Base-by-base conservation (phyloP, 2,113 vertebrate genomes). In the Nesogale talazaci region DNA sequence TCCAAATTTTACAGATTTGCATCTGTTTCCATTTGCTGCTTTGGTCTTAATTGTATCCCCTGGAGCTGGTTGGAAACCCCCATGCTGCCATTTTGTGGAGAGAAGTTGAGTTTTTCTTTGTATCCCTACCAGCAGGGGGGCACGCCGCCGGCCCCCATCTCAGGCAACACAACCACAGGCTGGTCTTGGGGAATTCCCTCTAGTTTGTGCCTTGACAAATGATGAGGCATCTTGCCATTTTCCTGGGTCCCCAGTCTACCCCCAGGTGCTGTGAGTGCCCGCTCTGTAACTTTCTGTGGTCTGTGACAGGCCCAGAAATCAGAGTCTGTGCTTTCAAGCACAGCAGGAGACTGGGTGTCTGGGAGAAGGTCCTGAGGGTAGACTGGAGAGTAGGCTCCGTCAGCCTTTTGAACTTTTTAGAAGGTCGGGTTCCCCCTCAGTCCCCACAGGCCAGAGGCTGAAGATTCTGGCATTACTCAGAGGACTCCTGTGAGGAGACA, bases 201-300 rank as follows among this genome's bases (percentile, higher is more conserved):
- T 12, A 56, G 69, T n/a, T 38, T 67, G 69, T 69, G 78, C 84
- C 92, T 89, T 94, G 90, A 76, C 80, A 86, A 90, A 78, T 69
- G 89, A 46, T 11, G 15, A 83, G 76, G 36, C 93, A 90, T 42
- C 29, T 34, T 36, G 67, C 89, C 86, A 16, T 34, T 67, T 93
- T 88, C 94, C 88, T 84, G 88, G 95, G 87, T 72, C 34, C 69
- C 34, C 69, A 5, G 3, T 85, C 87, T 65, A 69, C 40, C 40
- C 29, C 19, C 85, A 80, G 83, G 94, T 75, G 69, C 86, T 7
- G 22, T 7, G 14, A 1, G 56, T 38, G n/a, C 76, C 46, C 31
- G 79, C 57, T 90, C 78, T 25, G 56, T 52, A 19, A 76, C 78
- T 76, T 89, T 56, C 56, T 14, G 61, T 36, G 56, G 74, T 82